Conservation (phyloP, 2,797 vertebrate species). For the Acomys russatus region DNA sequence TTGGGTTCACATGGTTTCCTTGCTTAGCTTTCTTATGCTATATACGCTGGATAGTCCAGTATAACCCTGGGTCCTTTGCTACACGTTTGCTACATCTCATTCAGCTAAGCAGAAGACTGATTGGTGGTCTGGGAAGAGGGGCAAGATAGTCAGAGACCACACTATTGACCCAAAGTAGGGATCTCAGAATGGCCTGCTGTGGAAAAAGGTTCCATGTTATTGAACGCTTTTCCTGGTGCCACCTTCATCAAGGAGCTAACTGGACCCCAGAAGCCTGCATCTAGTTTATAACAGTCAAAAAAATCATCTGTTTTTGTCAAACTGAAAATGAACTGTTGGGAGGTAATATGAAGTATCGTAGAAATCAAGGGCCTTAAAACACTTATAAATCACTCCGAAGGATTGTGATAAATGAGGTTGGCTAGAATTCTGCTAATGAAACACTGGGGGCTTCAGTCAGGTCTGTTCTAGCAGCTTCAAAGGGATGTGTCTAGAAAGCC, state of each 20-base stretch:
- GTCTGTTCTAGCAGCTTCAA: background rate
- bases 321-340: conserved; percentile 64
- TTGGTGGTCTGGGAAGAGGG: background rate
- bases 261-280: background rate
- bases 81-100: background rate
- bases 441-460: background rate
- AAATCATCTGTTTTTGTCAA: conserved; percentile 65
- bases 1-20: background rate
- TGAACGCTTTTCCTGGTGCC: accelerated
- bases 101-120: background rate
- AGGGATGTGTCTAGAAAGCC: background rate
- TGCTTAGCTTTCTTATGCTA: background rate
- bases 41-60: too few species aligned
- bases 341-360: conserved; percentile 69
- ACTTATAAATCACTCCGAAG: conserved; percentile 68
- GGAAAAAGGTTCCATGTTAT: background rate
- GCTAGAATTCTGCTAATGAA: conserved; percentile 52
- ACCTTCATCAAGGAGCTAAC: background rate
- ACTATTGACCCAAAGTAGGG: accelerated
- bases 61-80: background rate
- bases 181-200: background rate
- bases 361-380: conserved; percentile 77
- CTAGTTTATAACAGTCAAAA: conserved; percentile 11
- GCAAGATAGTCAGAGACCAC: background rate
- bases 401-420: conserved; percentile 57